Evolutionary conservation across 2,888 invertebrate genomes (phyloP), one percentile per base, ranked within the genome.

Genomic region (Meghimatium bilineatum): DNA sequence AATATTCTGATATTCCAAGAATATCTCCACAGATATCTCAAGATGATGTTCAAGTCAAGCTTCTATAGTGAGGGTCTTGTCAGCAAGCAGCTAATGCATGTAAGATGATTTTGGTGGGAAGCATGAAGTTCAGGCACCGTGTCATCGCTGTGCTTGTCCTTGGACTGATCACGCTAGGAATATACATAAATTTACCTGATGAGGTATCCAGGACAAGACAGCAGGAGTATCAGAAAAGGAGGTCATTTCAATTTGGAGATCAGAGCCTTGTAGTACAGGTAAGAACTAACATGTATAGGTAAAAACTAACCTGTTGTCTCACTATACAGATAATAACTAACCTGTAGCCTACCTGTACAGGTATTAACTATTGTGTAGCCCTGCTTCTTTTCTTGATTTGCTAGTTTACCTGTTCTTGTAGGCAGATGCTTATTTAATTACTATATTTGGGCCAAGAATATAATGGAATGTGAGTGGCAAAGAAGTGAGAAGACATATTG

Each of bases 81-180:
- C n/a, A 63, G 12, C n/a, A 12, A 63, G n/a, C n/a, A n/a, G 26
- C 1, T 5, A 8, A 23, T 8, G 0, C 60, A 10, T 32, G 14
- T n/a, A 74, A 32, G 23, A 83, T 83, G 78, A 32, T 29, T 38
- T 38, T 78, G 23, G 1, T 77, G 38, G 63, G 49, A 12, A 77
- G 52, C 56, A 83, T 83, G 83, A 83, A 83, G 83, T 83, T 83
- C 79, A 32, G 83, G 66, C 74, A 74, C 66, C 29, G 83, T 1
- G 79, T 83, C 72, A 49, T 71, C 12, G 83, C 83, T 26, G 79
- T 83, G 63, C 34, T 44, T 1, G 66, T 83, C 49, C 74, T 83
- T 1, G 79, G 23, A 36, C 10, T 79, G 32, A 3, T 74, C 29
- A 60, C 52, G 14, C 20, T 83, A 23, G 79, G 72, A 12, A 49